phyloP scores from a whole-genome alignment of 2,888 invertebrate genomes.

The Cephus sareptanus region DNA sequence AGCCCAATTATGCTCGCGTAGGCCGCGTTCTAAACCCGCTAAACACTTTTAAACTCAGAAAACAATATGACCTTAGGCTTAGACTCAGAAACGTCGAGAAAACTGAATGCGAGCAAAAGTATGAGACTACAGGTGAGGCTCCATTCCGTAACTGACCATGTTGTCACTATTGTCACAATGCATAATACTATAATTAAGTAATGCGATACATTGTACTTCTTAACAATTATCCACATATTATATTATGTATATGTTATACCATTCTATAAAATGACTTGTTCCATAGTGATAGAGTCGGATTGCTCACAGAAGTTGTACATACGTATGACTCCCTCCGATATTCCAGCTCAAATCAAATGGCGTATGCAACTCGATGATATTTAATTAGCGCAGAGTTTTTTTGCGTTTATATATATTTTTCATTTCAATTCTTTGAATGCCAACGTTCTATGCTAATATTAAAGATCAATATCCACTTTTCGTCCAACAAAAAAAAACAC shows the following conservation, averaged over 20 bases:
- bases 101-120: constrained; percentile 58
- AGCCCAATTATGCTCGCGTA: constrained; percentile 61
- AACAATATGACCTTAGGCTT: constrained; percentile 38
- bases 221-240: not conserved
- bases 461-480: not conserved
- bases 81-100: constrained; percentile 52
- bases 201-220: constrained; percentile 12
- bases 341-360: not conserved
- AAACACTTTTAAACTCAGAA: constrained; percentile 32
- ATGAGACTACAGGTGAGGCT: constrained; percentile 62
- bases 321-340: not conserved
- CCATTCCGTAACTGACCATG: constrained; percentile 52
- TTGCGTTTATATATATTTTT: not conserved
- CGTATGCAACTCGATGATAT: not conserved
- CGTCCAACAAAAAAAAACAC: not conserved
- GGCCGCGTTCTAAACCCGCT: constrained; percentile 65
- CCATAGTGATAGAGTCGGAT: not conserved
- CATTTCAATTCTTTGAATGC: not conserved
- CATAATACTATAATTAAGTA: constrained; percentile 12
- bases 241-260: not conserved
- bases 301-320: not conserved
- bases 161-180: constrained; percentile 34
- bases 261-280: not conserved
- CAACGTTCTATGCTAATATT: not conserved
- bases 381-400: not conserved